Evolutionary conservation across 2,797 vertebrate genomes (phyloP).

Genomic region (Anomalospiza imberbis): DNA sequence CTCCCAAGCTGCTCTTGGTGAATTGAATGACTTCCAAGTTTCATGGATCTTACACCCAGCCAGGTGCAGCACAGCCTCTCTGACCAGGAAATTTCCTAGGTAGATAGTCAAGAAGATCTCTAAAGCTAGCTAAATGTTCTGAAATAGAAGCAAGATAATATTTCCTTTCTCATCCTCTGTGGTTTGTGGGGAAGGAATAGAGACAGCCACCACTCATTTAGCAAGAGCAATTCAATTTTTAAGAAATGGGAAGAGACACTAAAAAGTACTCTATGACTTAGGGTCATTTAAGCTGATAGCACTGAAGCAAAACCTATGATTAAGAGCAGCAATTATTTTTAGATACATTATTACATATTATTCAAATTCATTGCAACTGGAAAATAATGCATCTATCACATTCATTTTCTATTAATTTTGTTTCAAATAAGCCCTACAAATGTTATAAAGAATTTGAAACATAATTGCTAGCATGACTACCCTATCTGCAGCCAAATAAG

Average conservation of each 20-base stretch:
- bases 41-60: background rate
- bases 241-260: slow-evolving; percentile 38
- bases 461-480: background rate
- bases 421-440: slow-evolving; percentile 2
- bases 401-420: slow-evolving; percentile 27
- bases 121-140: background rate
- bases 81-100: background rate
- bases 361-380: slow-evolving; percentile 9
- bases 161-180: slow-evolving; percentile 6
- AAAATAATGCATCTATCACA: slow-evolving; percentile 10
- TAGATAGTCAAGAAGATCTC: background rate
- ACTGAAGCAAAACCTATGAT: slow-evolving; percentile 41
- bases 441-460: slow-evolving; percentile 6
- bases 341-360: slow-evolving; percentile 15
- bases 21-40: background rate
- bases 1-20: background rate
- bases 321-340: slow-evolving; percentile 28
- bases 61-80: background rate
- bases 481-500: slow-evolving; percentile 6
- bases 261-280: slow-evolving; percentile 11
- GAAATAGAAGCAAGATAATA: slow-evolving; percentile 21
- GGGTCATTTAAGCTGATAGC: slow-evolving; percentile 47
- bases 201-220: slow-evolving; percentile 44
- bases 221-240: slow-evolving; percentile 53
- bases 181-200: slow-evolving; percentile 42